Conservation (phyloP, 2,113 vertebrate genomes). For the Corydoras maculifer region DNA sequence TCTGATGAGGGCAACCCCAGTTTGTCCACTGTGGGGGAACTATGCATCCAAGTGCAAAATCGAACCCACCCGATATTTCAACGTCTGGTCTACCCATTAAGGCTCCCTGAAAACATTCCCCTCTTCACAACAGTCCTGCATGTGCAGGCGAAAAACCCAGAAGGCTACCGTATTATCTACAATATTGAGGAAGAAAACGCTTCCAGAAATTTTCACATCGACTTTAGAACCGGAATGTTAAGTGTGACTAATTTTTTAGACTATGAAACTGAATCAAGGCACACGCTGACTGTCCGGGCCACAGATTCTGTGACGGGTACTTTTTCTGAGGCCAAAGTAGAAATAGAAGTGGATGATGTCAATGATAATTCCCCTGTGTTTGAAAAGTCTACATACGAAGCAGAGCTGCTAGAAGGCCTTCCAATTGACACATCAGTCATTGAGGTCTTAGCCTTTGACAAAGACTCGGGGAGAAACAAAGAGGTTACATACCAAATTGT, state of each 20-base stretch:
- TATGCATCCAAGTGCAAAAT: conserved; percentile 85
- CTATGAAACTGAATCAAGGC: conserved; percentile 74
- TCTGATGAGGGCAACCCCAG: conserved; percentile 75
- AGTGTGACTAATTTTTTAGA: conserved; percentile 83
- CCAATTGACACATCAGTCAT: conserved; percentile 75
- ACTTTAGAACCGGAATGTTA: conserved; percentile 90
- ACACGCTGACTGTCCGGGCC: conserved; percentile 79
- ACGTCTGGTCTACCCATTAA: conserved; percentile 81
- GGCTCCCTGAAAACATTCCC: conserved; percentile 84
- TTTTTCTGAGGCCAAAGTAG: conserved; percentile 83
- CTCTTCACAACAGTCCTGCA: conserved; percentile 85
- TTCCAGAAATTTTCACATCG: conserved; percentile 76
- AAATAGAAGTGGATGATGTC: conserved; percentile 85
- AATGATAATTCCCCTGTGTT: conserved; percentile 88
- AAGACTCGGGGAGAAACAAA: conserved; percentile 80
- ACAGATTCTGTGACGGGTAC: conserved; percentile 85
- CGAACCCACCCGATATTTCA: conserved; percentile 90
- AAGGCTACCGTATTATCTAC: conserved; percentile 90
- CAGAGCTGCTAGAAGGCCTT: conserved; percentile 71
- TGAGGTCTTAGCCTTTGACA: conserved; percentile 75
- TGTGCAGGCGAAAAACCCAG: conserved; percentile 89
- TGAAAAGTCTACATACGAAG: conserved; percentile 66
- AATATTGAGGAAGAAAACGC: conserved; percentile 83
- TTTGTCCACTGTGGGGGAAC: conserved; percentile 66
- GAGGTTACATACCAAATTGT: conserved; percentile 76